These are phyloP conservation scores for Sinotaia quadrata DNA, from an alignment of 2,888 invertebrate genomes.

Conservation along the genomic window DNA sequence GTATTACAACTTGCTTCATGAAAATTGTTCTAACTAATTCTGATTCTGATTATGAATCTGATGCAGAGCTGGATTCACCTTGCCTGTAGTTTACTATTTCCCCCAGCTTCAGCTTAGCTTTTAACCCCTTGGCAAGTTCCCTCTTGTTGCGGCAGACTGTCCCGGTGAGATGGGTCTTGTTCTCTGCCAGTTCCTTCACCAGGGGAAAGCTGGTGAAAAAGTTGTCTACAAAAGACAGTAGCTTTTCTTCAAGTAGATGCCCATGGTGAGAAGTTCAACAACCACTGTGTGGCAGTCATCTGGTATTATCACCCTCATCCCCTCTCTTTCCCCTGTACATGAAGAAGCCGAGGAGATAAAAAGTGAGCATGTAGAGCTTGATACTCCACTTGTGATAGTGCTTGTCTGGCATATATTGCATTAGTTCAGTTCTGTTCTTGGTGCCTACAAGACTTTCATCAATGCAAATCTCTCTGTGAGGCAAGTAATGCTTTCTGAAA, in stretches of 20 bases:
- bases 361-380: too few relatives aligned
- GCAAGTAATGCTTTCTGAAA: too few relatives aligned
- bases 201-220: constrained; percentile 1
- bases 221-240: constrained; percentile 1
- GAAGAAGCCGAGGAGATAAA: neutral
- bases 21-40: too few relatives aligned
- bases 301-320: neutral
- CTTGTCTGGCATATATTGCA: too few relatives aligned
- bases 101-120: neutral
- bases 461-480: too few relatives aligned
- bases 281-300: constrained; percentile 2
- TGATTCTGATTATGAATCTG: too few relatives aligned
- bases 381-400: too few relatives aligned
- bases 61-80: too few relatives aligned
- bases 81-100: too few relatives aligned
- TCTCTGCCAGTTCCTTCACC: neutral
- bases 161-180: neutral
- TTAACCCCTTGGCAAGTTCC: neutral
- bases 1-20: too few relatives aligned
- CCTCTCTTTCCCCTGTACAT: neutral
- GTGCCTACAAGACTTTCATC: too few relatives aligned
- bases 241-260: constrained; percentile 3
- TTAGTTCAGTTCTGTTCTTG: too few relatives aligned
- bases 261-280: constrained; percentile 5
- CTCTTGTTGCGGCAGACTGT: neutral